Evolutionary conservation across 2,888 invertebrate genomes (phyloP).

Genomic region (Polyommatus iphigenia): DNA sequence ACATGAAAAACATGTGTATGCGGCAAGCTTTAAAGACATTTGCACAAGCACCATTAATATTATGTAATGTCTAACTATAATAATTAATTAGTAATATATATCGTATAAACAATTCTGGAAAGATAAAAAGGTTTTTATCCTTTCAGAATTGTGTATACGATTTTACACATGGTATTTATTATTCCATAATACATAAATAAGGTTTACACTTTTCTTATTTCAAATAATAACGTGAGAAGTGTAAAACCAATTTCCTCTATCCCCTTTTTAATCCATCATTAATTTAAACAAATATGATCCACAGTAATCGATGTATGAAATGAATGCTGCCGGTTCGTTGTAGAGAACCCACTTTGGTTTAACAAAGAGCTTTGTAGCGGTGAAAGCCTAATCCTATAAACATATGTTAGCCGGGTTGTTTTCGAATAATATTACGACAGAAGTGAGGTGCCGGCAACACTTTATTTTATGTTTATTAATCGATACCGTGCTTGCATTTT

Average conservation of each 20-base stretch:
- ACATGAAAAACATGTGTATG: too few relatives aligned
- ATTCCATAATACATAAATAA: background rate
- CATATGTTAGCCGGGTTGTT: conserved; percentile 25
- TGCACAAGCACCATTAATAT: too few relatives aligned
- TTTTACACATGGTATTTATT: too few relatives aligned
- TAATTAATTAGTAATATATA: too few relatives aligned
- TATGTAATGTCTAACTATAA: too few relatives aligned
- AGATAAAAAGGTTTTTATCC: too few relatives aligned
- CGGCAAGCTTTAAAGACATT: too few relatives aligned
- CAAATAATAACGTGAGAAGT: background rate
- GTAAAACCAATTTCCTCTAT: background rate
- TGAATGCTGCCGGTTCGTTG: conserved; percentile 8
- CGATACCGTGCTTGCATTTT: background rate
- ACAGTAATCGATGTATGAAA: conserved; percentile 23
- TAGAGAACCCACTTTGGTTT: conserved; percentile 26
- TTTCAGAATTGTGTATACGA: too few relatives aligned
- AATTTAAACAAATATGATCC: conserved; percentile 26
- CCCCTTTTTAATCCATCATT: background rate
- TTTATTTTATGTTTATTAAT: conserved; percentile 1
- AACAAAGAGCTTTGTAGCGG: conserved; percentile 30
- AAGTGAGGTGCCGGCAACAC: conserved; percentile 15
- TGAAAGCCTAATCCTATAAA: conserved; percentile 31
- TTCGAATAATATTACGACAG: conserved; percentile 28
- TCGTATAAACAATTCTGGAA: too few relatives aligned
- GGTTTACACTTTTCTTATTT: too few relatives aligned